Evolutionary conservation across 2,888 invertebrate genomes (phyloP).

Genomic region (Altica lythri): DNA sequence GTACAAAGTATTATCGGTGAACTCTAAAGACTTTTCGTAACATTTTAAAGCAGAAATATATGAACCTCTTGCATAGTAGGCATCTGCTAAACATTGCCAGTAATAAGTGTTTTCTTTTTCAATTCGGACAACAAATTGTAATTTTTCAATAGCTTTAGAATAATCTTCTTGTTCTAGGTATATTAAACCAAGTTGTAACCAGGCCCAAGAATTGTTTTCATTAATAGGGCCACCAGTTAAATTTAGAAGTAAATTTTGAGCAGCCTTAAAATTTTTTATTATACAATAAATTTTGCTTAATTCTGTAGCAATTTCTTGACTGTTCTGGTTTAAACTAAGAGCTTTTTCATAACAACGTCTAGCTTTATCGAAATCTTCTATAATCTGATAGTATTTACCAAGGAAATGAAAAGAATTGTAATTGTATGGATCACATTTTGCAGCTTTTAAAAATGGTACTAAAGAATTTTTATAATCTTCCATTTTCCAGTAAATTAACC

Average conservation of each 20-base stretch:
- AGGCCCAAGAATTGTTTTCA: slow-evolving; percentile 69
- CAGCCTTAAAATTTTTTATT: slow-evolving; percentile 68
- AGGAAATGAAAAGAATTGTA: slow-evolving; percentile 75
- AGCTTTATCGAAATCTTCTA: slow-evolving; percentile 73
- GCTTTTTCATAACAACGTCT: slow-evolving; percentile 86
- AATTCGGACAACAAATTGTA: slow-evolving; percentile 73
- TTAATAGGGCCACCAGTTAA: slow-evolving; percentile 57
- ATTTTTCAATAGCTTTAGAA: slow-evolving; percentile 74
- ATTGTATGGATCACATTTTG: slow-evolving; percentile 75
- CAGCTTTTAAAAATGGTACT: slow-evolving; percentile 69
- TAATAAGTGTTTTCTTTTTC: slow-evolving; percentile 71
- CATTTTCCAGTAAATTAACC: slow-evolving; percentile 65
- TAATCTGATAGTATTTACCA: slow-evolving; percentile 73
- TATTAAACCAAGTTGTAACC: slow-evolving; percentile 82
- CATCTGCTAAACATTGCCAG: slow-evolving; percentile 91
- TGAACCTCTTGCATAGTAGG: slow-evolving; percentile 87
- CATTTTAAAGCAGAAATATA: slow-evolving; percentile 87
- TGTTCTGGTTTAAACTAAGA: slow-evolving; percentile 71
- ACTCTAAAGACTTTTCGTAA: slow-evolving; percentile 75
- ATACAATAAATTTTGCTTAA: slow-evolving; percentile 77
- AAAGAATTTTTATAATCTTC: slow-evolving; percentile 66
- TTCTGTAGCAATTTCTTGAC: slow-evolving; percentile 70
- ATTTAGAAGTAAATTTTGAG: slow-evolving; percentile 65
- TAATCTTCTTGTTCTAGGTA: slow-evolving; percentile 75
- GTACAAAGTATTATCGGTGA: slow-evolving; percentile 69